Percentiles rank a stretch among this genome's conserved stretches.
phyloP scores from a whole-genome alignment of 2,888 invertebrate genomes.

The Pyralis farinalis region DNA sequence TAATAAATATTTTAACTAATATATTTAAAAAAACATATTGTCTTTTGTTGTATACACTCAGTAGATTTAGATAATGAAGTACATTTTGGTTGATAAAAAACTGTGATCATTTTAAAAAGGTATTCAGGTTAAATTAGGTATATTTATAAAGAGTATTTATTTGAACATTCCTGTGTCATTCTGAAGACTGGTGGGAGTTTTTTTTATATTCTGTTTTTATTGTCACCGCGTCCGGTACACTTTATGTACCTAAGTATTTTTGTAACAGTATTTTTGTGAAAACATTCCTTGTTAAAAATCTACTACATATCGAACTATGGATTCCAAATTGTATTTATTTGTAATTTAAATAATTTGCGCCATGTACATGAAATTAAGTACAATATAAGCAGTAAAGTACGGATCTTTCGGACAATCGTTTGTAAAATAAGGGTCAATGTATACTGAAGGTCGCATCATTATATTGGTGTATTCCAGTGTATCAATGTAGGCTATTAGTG shows the following conservation, averaged over 20 bases:
- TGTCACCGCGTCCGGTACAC: constrained; percentile 4
- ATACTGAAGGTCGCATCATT: neutral
- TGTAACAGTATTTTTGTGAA: constrained; percentile 25
- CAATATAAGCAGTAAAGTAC: constrained; percentile 18
- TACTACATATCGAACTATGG: no score
- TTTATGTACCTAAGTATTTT: constrained; percentile 23
- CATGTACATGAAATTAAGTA: constrained; percentile 20
- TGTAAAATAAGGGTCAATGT: neutral
- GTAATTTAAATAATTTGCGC: no score
- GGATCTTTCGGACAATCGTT: neutral
- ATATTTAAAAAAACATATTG: neutral
- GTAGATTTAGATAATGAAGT: constrained; percentile 12
- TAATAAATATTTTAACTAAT: neutral
- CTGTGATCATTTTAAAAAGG: constrained; percentile 22
- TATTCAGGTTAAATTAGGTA: constrained; percentile 21
- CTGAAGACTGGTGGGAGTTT: constrained; percentile 30
- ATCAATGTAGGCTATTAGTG: no score
- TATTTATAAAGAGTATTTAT: constrained; percentile 38
- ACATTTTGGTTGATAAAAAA: constrained; percentile 13
- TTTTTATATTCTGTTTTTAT: constrained; percentile 18
- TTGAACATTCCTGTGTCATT: constrained; percentile 48
- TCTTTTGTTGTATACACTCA: neutral
- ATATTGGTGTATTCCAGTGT: no score
- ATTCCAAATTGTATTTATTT: no score
- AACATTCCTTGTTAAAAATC: constrained; percentile 26